Evolutionary conservation across 2,797 vertebrate species (phyloP).

Genomic region (Varecia variegata): DNA sequence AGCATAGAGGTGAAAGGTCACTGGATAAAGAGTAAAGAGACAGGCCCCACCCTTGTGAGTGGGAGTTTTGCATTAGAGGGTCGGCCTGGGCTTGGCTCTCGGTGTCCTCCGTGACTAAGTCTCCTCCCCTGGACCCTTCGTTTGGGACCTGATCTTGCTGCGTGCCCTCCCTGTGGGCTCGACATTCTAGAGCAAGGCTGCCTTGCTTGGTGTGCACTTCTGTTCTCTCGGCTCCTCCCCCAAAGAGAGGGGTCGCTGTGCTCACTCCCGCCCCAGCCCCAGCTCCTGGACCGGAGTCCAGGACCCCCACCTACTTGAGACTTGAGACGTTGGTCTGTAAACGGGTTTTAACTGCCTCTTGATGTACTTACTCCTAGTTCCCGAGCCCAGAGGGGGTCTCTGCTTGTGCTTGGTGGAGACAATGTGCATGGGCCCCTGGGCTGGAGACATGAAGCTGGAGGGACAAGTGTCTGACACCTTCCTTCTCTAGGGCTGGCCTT

Average conservation of each 20-base stretch:
- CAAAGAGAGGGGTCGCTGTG: background rate
- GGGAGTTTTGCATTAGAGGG: background rate
- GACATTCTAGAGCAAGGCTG: background rate
- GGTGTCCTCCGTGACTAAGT: accelerated
- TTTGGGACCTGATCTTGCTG: too few relatives aligned
- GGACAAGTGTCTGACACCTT: accelerated
- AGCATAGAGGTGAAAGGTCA: background rate
- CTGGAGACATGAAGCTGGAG: background rate
- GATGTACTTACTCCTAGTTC: accelerated
- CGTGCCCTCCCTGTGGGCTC: background rate
- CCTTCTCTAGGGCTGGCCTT: background rate
- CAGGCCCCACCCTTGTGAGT: accelerated
- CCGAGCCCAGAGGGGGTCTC: too few relatives aligned
- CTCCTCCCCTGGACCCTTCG: background rate
- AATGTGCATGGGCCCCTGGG: accelerated
- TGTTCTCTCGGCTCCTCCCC: background rate
- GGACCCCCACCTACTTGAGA: background rate
- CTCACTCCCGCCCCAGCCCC: too few relatives aligned
- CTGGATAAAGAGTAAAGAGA: accelerated
- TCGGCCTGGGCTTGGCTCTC: background rate
- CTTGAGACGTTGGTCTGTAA: too few relatives aligned
- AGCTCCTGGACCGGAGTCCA: background rate
- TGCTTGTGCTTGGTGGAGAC: background rate
- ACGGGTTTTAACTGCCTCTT: background rate
- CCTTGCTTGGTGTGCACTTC: background rate